Percentiles rank a stretch among this genome's conserved stretches.
Evolutionary conservation across 2,888 invertebrate genomes (phyloP).

Genomic region (Dinocampus coccinellae): DNA sequence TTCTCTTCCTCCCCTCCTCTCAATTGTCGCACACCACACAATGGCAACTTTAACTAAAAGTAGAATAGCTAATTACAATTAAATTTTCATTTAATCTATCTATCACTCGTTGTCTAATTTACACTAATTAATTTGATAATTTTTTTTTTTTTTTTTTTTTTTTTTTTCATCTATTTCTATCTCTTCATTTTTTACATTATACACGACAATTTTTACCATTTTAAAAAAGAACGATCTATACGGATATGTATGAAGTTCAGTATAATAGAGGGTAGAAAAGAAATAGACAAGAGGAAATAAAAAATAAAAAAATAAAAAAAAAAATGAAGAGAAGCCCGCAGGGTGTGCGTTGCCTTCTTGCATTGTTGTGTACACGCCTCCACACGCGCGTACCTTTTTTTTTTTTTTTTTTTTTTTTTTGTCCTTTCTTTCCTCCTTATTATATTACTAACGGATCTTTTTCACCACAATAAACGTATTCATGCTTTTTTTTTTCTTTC

Average conservation of each 20-base stretch:
- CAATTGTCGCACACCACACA: not conserved
- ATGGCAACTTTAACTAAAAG: not conserved
- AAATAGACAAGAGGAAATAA: too few relatives aligned
- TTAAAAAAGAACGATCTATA: not conserved
- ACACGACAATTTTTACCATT: not conserved
- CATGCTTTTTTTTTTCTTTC: not conserved
- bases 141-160: not conserved
- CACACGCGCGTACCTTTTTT: slow-evolving; percentile 53
- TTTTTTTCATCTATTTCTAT: not conserved
- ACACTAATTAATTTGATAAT: slow-evolving; percentile 19
- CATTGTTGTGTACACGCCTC: slow-evolving; percentile 63
- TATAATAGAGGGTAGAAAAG: slow-evolving; percentile 57
- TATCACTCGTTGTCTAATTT: slow-evolving; percentile 47
- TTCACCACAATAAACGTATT: slow-evolving; percentile 10
- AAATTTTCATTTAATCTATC: not conserved
- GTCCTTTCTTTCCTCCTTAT: slow-evolving; percentile 24
- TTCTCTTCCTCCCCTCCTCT: slow-evolving; percentile 16
- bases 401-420: too few relatives aligned
- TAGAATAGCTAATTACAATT: slow-evolving; percentile 3
- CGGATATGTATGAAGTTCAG: not conserved
- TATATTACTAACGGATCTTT: slow-evolving; percentile 14
- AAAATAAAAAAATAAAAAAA: not conserved
- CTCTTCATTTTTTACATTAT: not conserved
- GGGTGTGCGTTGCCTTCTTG: slow-evolving; percentile 53
- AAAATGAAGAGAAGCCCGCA: slow-evolving; percentile 44